Evolutionary conservation across 2,113 vertebrate species (phyloP).

Genomic region (Sturnus vulgaris): DNA sequence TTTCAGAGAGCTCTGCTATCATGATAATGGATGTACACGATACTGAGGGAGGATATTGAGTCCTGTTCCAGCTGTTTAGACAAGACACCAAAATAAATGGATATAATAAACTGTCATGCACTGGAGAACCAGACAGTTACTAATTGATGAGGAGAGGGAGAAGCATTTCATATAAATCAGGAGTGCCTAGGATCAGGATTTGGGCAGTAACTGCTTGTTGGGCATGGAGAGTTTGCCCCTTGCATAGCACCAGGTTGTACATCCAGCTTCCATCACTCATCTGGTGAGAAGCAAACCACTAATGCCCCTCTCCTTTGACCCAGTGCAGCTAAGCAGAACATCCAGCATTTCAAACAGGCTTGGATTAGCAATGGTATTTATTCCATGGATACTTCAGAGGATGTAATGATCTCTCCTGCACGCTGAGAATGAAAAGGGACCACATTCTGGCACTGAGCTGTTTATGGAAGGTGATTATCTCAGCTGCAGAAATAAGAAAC

Average conservation of each 20-base stretch:
- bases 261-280: neutral
- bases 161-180: neutral
- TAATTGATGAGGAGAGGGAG: neutral
- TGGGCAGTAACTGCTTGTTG: neutral
- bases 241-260: neutral
- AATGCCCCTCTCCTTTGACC: neutral
- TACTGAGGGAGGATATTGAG: neutral
- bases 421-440: neutral
- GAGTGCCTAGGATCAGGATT: neutral
- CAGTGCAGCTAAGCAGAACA: neutral
- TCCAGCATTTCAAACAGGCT: neutral
- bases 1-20: neutral
- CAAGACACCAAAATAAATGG: slow-evolving; percentile 8
- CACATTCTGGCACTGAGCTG: neutral
- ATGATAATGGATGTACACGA: neutral
- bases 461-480: slow-evolving; percentile 3
- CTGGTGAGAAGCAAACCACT: neutral
- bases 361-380: neutral
- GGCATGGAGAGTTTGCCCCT: neutral
- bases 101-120: slow-evolving; percentile 3
- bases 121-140: neutral
- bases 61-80: neutral
- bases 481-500: neutral
- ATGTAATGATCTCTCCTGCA: neutral
- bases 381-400: neutral